Evolutionary conservation across 2,113 vertebrate species (phyloP).

Genomic region (crab-eating macaque (Macaca fascicularis)): DNA sequence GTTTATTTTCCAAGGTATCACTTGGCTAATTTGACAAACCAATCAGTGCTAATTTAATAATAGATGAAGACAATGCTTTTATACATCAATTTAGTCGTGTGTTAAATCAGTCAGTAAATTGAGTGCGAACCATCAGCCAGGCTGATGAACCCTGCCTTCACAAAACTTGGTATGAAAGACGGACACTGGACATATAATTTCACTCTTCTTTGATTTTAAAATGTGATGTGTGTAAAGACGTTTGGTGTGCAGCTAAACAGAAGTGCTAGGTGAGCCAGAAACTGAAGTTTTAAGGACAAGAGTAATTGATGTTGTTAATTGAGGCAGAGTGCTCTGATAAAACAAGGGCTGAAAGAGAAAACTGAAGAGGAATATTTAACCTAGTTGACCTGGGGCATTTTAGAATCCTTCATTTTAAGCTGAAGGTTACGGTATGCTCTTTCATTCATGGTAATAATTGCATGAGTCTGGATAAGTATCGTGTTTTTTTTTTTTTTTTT

Average conservation of each 20-base stretch:
- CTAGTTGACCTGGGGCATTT: neutral
- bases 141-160: neutral
- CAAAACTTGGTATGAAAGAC: neutral
- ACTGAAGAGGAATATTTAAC: neutral
- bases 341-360: neutral
- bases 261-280: neutral
- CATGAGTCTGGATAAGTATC: too few relatives aligned
- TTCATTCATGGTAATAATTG: neutral
- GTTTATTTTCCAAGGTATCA: slow-evolving; percentile 28
- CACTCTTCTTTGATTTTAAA: neutral
- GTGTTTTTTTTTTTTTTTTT: too few relatives aligned
- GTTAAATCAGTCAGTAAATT: slow-evolving; percentile 38
- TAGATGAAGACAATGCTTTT: slow-evolving; percentile 25
- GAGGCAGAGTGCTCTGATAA: neutral
- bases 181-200: neutral
- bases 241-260: neutral
- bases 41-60: slow-evolving; percentile 43
- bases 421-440: neutral
- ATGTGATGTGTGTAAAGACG: neutral
- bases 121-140: neutral
- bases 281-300: neutral
- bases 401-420: neutral
- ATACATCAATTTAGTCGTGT: neutral
- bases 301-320: neutral
- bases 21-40: slow-evolving; percentile 6